Base-by-base conservation (phyloP, 2,888 invertebrate species). In the Dicranocentrus wangi region DNA sequence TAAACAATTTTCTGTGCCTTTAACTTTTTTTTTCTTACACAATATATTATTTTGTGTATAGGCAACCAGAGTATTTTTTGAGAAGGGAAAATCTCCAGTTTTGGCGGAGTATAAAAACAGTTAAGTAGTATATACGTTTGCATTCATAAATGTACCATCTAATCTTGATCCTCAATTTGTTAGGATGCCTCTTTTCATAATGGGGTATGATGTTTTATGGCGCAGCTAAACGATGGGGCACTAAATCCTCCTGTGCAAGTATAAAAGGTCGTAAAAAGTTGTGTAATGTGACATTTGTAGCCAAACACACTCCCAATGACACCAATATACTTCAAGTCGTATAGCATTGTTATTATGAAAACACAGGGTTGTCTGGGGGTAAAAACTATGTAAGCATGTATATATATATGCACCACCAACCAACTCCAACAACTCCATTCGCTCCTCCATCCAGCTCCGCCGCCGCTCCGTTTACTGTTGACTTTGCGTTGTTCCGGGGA, bases 221-320 rank as follows among this genome's bases (percentile, higher is more conserved):
- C 65, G 65, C 79, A 72, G 79, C 79, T 79, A 79, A 79, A 79
- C 79, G 79, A 79, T 79, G 79, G 79, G 79, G 79, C 79, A 79
- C 79, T 79, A 79, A 79, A 79, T 79, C 72, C 79, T 79, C 79
- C 63, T 66, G 72, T 79, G 79, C 65, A 79, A 71, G 79, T 71
- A 79, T 66, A 79, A 60, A 79, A 79, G 79, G 79, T 79, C 79
- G 71, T 79, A 79, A 79, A 79, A 79, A 79, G 66, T 79, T 79
- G 79, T 79, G 79, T 79, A 79, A 79, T 79, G 79, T 79, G 79
- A 79, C 79, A 79, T 79, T 79, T 79, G 79, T 79, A 79, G 79
- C 79, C 79, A 79, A 79, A 79, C 79, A 79, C 79, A 72, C 79
- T 79, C 71, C 65, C 78, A 72, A 71, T 79, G 70, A 79, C 79